Percentiles rank a stretch among this genome's conserved stretches.
phyloP scores from a whole-genome alignment of 2,797 vertebrate genomes.

The Enteromius trimaculatus region DNA sequence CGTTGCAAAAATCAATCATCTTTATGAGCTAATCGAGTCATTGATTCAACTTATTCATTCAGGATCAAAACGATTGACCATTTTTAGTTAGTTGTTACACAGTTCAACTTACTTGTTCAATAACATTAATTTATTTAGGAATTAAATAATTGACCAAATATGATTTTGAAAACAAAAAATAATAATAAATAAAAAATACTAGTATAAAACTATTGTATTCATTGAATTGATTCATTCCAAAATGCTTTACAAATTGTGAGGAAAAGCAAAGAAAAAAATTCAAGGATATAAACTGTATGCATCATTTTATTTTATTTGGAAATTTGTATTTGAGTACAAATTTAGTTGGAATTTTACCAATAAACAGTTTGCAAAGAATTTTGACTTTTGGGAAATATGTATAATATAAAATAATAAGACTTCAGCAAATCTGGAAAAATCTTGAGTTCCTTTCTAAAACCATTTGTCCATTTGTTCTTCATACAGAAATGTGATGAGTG shows the following conservation, averaged over 20 bases:
- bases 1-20: background rate
- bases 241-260: background rate
- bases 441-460: background rate
- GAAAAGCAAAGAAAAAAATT: background rate
- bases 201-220: background rate
- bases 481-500: background rate
- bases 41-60: background rate
- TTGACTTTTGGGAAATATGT: no score
- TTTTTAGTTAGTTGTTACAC: no score
- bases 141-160: background rate
- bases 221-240: background rate
- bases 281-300: background rate
- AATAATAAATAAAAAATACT: background rate
- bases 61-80: background rate
- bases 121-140: background rate
- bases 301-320: background rate
- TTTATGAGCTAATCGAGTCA: background rate
- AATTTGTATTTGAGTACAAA: background rate
- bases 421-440: background rate
- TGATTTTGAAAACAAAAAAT: background rate
- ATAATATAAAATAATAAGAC: no score
- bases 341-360: background rate
- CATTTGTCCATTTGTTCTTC: background rate
- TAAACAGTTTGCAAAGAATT: background rate
- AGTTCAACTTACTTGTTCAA: background rate